Evolutionary conservation across 2,797 vertebrate species (phyloP).

Genomic region (Myripristis murdjan): DNA sequence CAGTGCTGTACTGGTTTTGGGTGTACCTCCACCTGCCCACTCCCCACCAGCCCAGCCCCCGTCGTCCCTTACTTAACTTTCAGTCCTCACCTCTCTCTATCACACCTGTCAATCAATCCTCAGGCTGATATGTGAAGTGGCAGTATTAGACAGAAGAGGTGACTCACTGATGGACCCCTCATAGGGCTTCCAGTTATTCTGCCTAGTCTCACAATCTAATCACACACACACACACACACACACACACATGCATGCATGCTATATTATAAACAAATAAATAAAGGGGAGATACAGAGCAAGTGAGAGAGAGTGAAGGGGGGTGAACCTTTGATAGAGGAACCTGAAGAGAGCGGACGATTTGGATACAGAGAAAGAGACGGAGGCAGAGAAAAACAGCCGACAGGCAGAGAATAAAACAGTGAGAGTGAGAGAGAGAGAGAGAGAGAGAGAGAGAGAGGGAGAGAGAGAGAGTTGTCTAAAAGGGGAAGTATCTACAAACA

Average conservation of each 20-base stretch:
- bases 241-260: neutral
- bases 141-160: neutral
- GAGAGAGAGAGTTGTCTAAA: neutral
- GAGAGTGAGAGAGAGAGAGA: neutral
- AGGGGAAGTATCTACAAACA: neutral
- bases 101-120: conserved; percentile 16
- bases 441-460: neutral
- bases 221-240: neutral
- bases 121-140: neutral
- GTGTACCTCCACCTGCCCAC: neutral
- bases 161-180: neutral
- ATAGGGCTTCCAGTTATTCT: neutral
- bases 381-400: neutral
- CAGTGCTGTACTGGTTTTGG: neutral
- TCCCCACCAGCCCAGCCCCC: neutral
- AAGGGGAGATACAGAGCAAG: neutral
- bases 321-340: neutral
- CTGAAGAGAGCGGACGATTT: neutral
- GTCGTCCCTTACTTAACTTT: neutral
- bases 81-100: neutral
- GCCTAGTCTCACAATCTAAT: too few relatives aligned
- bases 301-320: neutral
- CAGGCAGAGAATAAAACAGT: too few relatives aligned
- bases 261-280: neutral
- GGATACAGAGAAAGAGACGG: neutral